Evolutionary conservation across 2,113 vertebrate genomes (phyloP), one percentile per base, ranked within the genome.

Genomic region (Axis porcinus): DNA sequence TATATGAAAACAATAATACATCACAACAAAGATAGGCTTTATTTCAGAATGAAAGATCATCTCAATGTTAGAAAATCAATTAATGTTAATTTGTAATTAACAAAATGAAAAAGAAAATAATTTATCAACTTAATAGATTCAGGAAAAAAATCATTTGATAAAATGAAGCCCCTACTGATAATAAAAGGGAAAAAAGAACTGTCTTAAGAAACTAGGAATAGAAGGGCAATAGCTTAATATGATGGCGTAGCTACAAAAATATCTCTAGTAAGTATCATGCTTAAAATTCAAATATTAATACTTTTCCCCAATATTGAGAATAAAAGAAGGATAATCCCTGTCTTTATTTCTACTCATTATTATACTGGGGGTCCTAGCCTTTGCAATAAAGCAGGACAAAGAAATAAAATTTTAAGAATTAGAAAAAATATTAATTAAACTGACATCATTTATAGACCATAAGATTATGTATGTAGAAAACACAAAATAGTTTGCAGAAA

Each of bases 381-480:
- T 89, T 92, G 47, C 78, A 97, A 94, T 92, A 96, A 96, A 76
- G 28, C 54, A 88, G 87, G 90, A 91, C 79, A 83, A 95, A 85
- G 12, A 95, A 88, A 88, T 60, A 87, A 57, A 91, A 78, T 88
- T 83, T 67, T 43, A 95, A 91, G 33, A 89, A 92, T 55, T 89
- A 4, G 57, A 30, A 88, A 94, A 62, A 54, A 76, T 36, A 2
- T 43, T 70, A n/a, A 47, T n/a, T 74, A 87, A 60, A 60, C 27
- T 79, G 54, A 58, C 16, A n/a, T 62, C 81, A 86, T 28, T 88
- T 62, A 82, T 8, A 86, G 10, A 86, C 33, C 82, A 55, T n/a
- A 4, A 43, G 10, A 62, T 92, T 79, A 54, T 3, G 5, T 55
- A 60, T 21, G 9, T 54, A 97, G 84, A 64, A 91, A 96, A 52